Evolutionary conservation across 2,888 invertebrate genomes (phyloP).

Genomic region (Watsonalla cultraria): DNA sequence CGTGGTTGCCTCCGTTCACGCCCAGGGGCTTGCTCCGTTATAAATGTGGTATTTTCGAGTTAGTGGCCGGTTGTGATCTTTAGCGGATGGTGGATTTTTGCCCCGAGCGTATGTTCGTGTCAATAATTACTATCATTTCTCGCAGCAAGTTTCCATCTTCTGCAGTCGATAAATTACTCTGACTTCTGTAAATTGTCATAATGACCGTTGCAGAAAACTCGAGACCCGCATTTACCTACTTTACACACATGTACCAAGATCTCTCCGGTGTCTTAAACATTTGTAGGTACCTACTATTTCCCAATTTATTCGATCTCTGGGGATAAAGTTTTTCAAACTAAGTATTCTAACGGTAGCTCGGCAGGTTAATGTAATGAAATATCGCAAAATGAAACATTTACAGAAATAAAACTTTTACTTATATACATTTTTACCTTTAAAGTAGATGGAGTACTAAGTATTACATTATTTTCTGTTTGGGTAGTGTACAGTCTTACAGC

Average conservation of each 20-base stretch:
- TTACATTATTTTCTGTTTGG: too few species aligned
- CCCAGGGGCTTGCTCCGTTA: conserved; percentile 63
- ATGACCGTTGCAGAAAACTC: conserved; percentile 55
- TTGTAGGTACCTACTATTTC: too few species aligned
- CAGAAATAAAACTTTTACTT: too few species aligned
- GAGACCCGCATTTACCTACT: conserved; percentile 47
- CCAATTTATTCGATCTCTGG: too few species aligned
- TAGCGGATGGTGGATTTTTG: conserved; percentile 48
- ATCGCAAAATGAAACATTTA: too few species aligned
- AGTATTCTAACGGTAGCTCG: too few species aligned
- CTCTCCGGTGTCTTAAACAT: conserved; percentile 11
- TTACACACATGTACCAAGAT: conserved; percentile 31
- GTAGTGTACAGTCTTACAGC: too few species aligned
- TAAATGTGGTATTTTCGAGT: conserved; percentile 71
- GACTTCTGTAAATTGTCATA: conserved; percentile 70
- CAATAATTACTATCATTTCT: conserved; percentile 75
- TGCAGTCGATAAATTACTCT: conserved; percentile 58
- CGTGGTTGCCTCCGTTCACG: conserved; percentile 41
- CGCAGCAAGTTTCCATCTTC: conserved; percentile 57
- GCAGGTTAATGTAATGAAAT: too few species aligned
- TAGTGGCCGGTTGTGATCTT: conserved; percentile 67
- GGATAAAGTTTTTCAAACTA: too few species aligned
- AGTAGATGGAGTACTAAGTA: too few species aligned
- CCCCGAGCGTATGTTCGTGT: conserved; percentile 62
- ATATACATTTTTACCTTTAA: too few species aligned